Base-by-base conservation (phyloP, 2,797 vertebrate genomes). In the Pelobates cultripes region DNA sequence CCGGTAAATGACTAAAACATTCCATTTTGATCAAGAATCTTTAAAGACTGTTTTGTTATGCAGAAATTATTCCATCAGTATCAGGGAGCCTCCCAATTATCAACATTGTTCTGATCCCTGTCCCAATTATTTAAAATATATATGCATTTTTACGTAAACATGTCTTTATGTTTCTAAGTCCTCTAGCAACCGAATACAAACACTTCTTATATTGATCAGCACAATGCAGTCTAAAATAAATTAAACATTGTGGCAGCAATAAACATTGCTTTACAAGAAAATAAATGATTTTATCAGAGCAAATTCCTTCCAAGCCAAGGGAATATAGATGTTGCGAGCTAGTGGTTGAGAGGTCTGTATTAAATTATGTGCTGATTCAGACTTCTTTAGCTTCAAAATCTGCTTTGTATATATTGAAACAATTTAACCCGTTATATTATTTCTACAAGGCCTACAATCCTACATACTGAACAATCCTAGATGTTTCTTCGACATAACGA, bases 261-360 rank as follows among this genome's bases (percentile, higher is more conserved):
- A 47, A 76, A 76, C 61, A 44, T 8, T 76, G 41, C 17, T 8
- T 4, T 76, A 17, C 14, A 64, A 40, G 42, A 47, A 76, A 76
- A 66, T 76, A 76, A 75, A 76, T 76, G 44, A n/a, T 47, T 76
- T 76, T 66, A 63, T 63, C 57, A 64, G 72, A 43, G 15, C 53
- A 42, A 15, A 75, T 42, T 64, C 57, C 43, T 76, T 64, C 74
- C 15, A 43, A 47, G 66, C 43, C 74, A 76, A 2, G 61, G 74
- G 17, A 15, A 40, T 40, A 64, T 64, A 64, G 17, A 47, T 47
- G 47, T 43, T 75, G 42, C 15, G 15, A 43, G 15, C 41, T 57
- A 15, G 41, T 41, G 41, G 51, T 57, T 75, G 74, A 66, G 60
- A 76, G 74, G 74, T 76, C 74, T 76, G 74, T 66, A 43, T 76